A percentile compares a stretch with the other conserved stretches of the same genome.
Conservation (phyloP, 2,888 invertebrate genomes). For the Phortica magna region DNA sequence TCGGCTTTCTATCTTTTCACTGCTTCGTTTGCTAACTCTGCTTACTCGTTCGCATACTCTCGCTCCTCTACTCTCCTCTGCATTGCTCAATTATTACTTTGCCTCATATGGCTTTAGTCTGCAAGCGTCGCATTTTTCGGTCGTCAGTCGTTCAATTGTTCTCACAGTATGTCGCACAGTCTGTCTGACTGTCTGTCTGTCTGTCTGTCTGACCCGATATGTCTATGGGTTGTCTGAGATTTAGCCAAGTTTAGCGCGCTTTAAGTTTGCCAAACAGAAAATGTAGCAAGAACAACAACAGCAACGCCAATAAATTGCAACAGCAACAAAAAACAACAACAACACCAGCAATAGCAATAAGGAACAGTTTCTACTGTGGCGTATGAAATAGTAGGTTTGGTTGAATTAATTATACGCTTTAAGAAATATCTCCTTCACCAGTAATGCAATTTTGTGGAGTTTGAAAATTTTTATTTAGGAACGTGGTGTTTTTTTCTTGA, state of each 20-base stretch:
- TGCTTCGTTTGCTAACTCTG: background rate
- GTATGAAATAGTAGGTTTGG: background rate
- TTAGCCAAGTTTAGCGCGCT: constrained; percentile 29
- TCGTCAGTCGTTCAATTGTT: background rate
- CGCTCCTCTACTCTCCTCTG: background rate
- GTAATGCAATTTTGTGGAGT: too few relatives aligned
- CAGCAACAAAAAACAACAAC: constrained; percentile 33
- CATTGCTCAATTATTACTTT: background rate
- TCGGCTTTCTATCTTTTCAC: constrained; percentile 20
- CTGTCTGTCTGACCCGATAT: background rate
- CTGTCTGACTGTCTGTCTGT: constrained; percentile 17
- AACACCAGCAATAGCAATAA: constrained; percentile 26
- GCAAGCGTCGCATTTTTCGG: background rate
- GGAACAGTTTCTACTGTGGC: background rate
- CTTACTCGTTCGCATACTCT: background rate
- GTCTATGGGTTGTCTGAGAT: constrained; percentile 17
- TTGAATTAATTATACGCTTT: background rate
- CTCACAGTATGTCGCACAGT: background rate
- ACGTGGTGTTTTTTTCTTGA: too few relatives aligned
- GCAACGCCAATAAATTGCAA: constrained; percentile 8
- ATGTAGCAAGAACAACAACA: background rate
- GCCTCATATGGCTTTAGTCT: background rate
- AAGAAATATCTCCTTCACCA: background rate
- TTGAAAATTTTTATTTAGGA: too few relatives aligned
- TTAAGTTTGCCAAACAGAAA: constrained; percentile 24